These are phyloP conservation scores for Limnodromus scolopaceus DNA, from an alignment of 2,797 vertebrate genomes.

Conservation along the genomic window DNA sequence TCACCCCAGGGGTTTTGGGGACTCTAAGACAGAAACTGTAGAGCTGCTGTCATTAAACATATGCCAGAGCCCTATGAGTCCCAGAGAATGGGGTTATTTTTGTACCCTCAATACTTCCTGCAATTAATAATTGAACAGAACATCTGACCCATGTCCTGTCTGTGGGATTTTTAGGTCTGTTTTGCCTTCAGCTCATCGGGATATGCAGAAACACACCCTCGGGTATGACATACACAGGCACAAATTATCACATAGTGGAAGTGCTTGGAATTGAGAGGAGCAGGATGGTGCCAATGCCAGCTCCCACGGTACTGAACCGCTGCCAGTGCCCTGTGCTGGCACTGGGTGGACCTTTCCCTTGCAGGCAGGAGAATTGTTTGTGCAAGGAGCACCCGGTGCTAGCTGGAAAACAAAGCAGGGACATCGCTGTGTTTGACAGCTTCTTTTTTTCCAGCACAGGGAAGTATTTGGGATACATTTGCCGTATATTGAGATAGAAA, in stretches of 20 bases:
- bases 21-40: background rate
- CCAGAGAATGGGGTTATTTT: background rate
- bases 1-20: background rate
- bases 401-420: background rate
- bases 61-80: background rate
- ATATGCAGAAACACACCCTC: background rate
- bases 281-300: background rate
- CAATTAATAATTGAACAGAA: conserved; percentile 4
- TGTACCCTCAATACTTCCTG: background rate
- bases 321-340: background rate
- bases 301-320: background rate
- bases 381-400: background rate
- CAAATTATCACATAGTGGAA: background rate
- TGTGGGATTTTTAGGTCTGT: background rate
- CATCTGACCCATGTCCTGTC: background rate
- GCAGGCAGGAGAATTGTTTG: background rate
- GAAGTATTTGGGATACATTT: background rate
- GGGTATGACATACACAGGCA: background rate
- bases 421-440: background rate
- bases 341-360: background rate
- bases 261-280: background rate
- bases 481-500: background rate
- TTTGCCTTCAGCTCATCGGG: background rate
- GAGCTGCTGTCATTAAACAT: background rate
- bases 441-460: background rate